phyloP scores from a whole-genome alignment of 2,888 invertebrate species.

The Galeruca laticollis region DNA sequence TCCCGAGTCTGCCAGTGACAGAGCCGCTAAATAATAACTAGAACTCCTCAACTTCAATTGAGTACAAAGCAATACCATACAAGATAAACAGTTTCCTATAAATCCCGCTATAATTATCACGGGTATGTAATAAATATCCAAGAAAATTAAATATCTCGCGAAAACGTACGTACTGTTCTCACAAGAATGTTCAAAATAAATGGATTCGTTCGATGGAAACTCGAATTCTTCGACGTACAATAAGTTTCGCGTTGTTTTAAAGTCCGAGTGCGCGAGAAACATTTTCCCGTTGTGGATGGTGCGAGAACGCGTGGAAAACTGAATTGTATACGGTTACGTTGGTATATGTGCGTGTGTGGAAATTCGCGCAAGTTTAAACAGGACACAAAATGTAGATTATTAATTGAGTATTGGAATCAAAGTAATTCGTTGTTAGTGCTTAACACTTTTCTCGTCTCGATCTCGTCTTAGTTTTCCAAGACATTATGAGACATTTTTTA shows the following conservation, averaged over 20 bases:
- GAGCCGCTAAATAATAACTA: constrained; percentile 74
- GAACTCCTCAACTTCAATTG: constrained; percentile 73
- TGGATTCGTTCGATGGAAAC: background rate
- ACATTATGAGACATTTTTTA: too few relatives aligned
- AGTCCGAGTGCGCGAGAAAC: background rate
- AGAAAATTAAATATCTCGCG: constrained; percentile 62
- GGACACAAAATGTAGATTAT: too few relatives aligned
- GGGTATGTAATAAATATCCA: constrained; percentile 72
- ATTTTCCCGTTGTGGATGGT: background rate
- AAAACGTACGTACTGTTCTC: constrained; percentile 22
- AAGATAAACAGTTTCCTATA: constrained; percentile 72
- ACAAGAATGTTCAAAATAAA: constrained; percentile 1
- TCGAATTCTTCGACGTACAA: background rate
- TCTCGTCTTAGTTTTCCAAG: too few relatives aligned
- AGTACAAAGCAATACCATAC: constrained; percentile 72
- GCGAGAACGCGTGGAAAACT: constrained; percentile 53
- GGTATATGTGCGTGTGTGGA: constrained; percentile 22
- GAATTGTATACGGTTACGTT: constrained; percentile 25
- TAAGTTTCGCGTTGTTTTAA: background rate
- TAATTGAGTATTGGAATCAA: too few relatives aligned
- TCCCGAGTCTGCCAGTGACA: constrained; percentile 73
- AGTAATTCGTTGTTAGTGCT: too few relatives aligned
- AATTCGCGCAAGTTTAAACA: too few relatives aligned
- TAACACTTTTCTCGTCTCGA: too few relatives aligned
- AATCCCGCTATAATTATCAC: constrained; percentile 72